phyloP scores from a whole-genome alignment of 1,140 invertebrate species.

The Periplaneta americana region DNA sequence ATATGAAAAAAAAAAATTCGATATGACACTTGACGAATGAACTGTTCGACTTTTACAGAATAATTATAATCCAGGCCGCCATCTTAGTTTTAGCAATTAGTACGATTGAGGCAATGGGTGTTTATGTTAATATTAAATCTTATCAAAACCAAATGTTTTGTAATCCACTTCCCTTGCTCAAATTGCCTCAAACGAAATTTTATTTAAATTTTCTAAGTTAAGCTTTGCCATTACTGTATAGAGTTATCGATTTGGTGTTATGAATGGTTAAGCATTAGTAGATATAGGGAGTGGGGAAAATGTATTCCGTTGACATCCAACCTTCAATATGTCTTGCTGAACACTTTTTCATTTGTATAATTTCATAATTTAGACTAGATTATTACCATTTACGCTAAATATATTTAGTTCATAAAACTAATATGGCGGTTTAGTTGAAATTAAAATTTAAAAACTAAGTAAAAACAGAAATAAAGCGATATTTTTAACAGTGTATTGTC shows the following conservation, averaged over 20 bases:
- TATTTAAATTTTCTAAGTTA: not conserved
- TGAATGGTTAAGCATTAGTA: not conserved
- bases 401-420: not conserved
- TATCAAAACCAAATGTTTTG: not conserved
- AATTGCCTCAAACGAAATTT: not conserved
- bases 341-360: no score
- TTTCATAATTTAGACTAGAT: not conserved
- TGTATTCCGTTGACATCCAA: not conserved
- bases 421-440: not conserved
- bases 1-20: not conserved
- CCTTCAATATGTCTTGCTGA: no score
- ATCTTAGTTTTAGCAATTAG: not conserved
- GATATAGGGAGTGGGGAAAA: not conserved
- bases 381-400: not conserved
- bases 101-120: not conserved
- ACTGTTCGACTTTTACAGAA: not conserved
- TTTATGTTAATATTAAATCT: not conserved
- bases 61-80: not conserved
- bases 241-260: no score
- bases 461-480: not conserved
- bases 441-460: not conserved
- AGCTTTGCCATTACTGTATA: not conserved
- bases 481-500: not conserved
- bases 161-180: not conserved
- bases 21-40: not conserved